Percentiles rank a stretch among this genome's conserved stretches.
phyloP scores from a whole-genome alignment of 2,888 invertebrate species.

The Cephus sareptanus region DNA sequence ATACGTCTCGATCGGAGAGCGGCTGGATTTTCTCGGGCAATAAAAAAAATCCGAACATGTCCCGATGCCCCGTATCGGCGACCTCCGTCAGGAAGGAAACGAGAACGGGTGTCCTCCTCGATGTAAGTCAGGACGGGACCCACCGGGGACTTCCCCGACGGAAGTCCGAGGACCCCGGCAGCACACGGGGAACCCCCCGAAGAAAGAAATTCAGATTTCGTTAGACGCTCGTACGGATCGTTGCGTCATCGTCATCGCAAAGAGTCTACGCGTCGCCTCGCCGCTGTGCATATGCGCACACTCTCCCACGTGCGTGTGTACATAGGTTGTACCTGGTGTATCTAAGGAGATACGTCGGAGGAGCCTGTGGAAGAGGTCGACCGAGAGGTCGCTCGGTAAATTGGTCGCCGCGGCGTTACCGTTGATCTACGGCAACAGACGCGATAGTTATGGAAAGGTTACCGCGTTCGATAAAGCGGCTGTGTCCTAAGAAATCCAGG shows the following conservation, averaged over 20 bases:
- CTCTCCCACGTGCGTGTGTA: too few species aligned
- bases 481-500: conserved; percentile 43
- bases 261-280: background rate
- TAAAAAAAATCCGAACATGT: conserved; percentile 30
- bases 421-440: conserved; percentile 59
- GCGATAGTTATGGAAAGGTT: conserved; percentile 60
- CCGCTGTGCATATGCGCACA: background rate
- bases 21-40: conserved; percentile 52
- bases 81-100: background rate
- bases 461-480: conserved; percentile 53
- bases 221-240: background rate
- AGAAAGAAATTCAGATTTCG: background rate
- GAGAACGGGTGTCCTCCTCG: background rate
- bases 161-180: background rate
- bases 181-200: background rate
- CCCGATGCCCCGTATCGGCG: background rate
- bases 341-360: conserved; percentile 14
- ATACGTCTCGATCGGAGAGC: conserved; percentile 58
- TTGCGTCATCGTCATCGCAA: background rate
- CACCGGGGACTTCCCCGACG: background rate
- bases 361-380: conserved; percentile 52
- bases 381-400: conserved; percentile 58
- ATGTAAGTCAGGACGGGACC: background rate
- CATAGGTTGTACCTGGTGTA: background rate
- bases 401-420: conserved; percentile 56